Conservation (phyloP, 1,140 invertebrate genomes). For the Rhagoletis zephyria region DNA sequence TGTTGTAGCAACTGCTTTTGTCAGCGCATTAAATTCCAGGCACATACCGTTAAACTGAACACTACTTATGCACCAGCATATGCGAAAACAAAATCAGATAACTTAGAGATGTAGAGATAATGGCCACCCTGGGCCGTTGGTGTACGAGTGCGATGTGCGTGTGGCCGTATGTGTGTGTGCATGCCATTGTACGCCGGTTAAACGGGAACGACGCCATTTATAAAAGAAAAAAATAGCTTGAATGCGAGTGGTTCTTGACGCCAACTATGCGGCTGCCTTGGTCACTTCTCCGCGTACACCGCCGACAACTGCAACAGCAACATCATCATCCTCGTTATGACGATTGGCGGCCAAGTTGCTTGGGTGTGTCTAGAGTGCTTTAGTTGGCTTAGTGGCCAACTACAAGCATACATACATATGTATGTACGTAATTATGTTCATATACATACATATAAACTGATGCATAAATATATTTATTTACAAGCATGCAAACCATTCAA, state of each 20-base stretch:
- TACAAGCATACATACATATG: not conserved
- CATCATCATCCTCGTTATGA: not conserved
- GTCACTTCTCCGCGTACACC: not conserved
- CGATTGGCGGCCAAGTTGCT: not conserved
- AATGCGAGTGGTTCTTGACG: conserved; percentile 32
- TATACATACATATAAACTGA: not conserved
- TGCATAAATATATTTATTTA: not conserved
- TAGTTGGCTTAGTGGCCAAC: not conserved
- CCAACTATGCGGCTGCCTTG: not conserved
- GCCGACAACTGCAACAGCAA: too few species aligned
- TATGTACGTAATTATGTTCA: not conserved
- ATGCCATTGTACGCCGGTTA: not conserved
- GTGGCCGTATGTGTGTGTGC: not conserved
- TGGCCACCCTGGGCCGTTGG: not conserved
- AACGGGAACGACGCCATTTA: not conserved
- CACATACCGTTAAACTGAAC: not conserved
- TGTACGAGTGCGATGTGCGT: not conserved
- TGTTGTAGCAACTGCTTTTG: not conserved
- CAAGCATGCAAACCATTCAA: conserved; percentile 29
- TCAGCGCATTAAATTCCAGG: conserved; percentile 30
- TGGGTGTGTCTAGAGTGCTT: not conserved
- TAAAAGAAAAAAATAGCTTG: conserved; percentile 29
- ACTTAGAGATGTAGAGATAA: not conserved
- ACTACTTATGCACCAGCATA: not conserved
- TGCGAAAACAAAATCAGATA: too few species aligned